Evolutionary conservation across 2,113 vertebrate genomes (phyloP).

Genomic region (Bothrops jararaca): DNA sequence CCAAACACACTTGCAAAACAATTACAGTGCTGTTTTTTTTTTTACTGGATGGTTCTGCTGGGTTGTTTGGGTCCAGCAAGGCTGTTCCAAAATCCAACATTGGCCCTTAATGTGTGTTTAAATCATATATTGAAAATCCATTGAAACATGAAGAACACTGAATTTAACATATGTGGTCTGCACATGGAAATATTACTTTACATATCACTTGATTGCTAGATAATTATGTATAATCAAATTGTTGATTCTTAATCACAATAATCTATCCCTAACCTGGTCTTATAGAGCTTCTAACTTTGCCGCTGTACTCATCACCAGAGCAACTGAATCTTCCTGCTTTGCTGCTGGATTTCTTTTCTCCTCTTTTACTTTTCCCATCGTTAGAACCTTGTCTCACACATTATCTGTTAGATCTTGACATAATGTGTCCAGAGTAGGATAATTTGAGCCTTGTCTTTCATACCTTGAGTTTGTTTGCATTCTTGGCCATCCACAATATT

Average conservation of each 20-base stretch:
- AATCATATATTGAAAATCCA: not conserved
- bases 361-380: not conserved
- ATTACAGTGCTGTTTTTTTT: not conserved
- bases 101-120: not conserved
- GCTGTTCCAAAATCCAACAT: constrained; percentile 11
- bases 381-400: not conserved
- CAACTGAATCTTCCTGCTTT: not conserved
- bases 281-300: not conserved
- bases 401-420: not conserved
- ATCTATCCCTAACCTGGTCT: not conserved
- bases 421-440: not conserved
- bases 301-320: not conserved
- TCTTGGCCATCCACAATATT: not conserved
- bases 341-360: not conserved
- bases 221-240: not conserved
- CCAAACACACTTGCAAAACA: not conserved
- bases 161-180: not conserved
- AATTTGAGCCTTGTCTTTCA: not conserved
- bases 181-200: not conserved
- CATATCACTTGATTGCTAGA: not conserved
- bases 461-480: not conserved
- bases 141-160: not conserved
- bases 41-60: not conserved
- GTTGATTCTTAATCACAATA: not conserved
- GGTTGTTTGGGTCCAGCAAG: not conserved